Evolutionary conservation across 2,888 invertebrate species (phyloP), one percentile per base, ranked within the genome.

Genomic region (Mystacides longicornis): DNA sequence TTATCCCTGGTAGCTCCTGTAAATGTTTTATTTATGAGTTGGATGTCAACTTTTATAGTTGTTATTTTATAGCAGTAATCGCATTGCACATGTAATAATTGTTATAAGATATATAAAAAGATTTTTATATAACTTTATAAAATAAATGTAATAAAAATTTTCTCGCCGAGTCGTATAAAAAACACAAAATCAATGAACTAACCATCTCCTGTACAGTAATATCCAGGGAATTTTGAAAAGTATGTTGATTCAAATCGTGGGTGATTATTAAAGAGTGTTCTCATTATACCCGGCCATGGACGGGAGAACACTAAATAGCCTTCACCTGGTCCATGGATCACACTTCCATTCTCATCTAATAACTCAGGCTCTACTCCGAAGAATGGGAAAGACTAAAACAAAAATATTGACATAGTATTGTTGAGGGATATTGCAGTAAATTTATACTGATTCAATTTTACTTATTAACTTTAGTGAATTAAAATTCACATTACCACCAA

Each of bases 271-370:
- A 83, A 96, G 22, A 99, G 81, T 0, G 93, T 90, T 60, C 97
- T 81, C 95, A 97, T 96, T 78, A 99, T 91, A 63, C 97, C 95
- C 1, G 99, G 99, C 99, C 99, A 99, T 2, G 99, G 97, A 63
- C 86, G 82, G 33, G 87, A 78, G 73, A 99, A 97, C 31, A 95
- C 96, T 64, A 99, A 76, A 69, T 93, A 96, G 2, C 98, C 98
- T 73, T 97, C 94, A 20, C 93, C 94, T 60, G 87, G 86, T 1
- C 93, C 94, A 61, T 87, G 83, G 56, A 95, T 83, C 66, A 87
- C 84, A 64, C 81, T 80, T 1, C 98, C 98, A 54, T 86, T 85
- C 65, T 96, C 94, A 67, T 92, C 89, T 62, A 99, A 71, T 27
- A 99, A 73, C 23, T 80, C 86, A 9, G 98, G 93, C 60, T 89